Evolutionary conservation across 1,140 invertebrate species (phyloP).

Genomic region (Nasonia longicornis): DNA sequence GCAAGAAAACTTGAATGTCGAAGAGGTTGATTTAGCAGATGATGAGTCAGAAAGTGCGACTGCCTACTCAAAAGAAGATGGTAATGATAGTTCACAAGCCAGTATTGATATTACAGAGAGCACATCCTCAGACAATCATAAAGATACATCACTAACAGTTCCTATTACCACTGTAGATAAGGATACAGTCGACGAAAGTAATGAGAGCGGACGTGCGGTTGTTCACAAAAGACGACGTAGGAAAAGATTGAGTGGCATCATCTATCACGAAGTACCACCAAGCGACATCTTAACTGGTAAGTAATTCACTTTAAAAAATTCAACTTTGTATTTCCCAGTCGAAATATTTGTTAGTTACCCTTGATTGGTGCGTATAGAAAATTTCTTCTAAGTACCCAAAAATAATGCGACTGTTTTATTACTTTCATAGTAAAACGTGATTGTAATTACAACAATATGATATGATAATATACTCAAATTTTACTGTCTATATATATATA

Average conservation of each 20-base stretch:
- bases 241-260: conserved; percentile 20
- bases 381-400: too few relatives aligned
- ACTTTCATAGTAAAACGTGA: too few relatives aligned
- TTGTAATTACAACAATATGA: too few relatives aligned
- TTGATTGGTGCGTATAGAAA: too few relatives aligned
- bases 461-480: too few relatives aligned
- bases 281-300: conserved; percentile 18
- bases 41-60: conserved; percentile 22
- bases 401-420: too few relatives aligned
- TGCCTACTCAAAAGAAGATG: conserved; percentile 5
- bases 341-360: neutral
- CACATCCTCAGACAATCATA: conserved; percentile 4
- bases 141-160: conserved; percentile 37
- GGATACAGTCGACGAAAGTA: conserved; percentile 33
- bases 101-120: neutral
- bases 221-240: conserved; percentile 44
- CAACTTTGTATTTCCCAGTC: neutral
- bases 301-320: neutral
- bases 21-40: conserved; percentile 46
- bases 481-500: too few relatives aligned
- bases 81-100: conserved; percentile 7
- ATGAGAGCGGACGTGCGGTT: conserved; percentile 31
- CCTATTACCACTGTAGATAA: conserved; percentile 12
- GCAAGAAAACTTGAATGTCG: conserved; percentile 31
- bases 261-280: neutral